Evolutionary conservation across 2,888 invertebrate species (phyloP).

Genomic region (Atethmia centrago): DNA sequence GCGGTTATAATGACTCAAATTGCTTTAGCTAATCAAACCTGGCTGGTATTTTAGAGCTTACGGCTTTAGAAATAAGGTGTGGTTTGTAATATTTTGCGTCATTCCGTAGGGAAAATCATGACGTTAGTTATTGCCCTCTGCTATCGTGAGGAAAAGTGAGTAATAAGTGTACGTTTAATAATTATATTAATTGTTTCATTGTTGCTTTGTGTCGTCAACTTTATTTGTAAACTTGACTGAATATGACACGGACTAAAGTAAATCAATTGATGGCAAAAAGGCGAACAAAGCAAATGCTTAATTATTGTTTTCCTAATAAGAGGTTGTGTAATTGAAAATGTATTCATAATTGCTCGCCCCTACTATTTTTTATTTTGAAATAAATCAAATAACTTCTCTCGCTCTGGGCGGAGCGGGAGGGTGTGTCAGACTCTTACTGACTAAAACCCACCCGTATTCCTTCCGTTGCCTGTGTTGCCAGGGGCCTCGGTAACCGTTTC

Average conservation of each 20-base stretch:
- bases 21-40: background rate
- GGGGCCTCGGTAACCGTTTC: no score
- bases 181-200: slow-evolving; percentile 26
- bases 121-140: slow-evolving; percentile 14
- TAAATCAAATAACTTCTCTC: no score
- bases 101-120: slow-evolving; percentile 17
- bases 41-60: slow-evolving; percentile 7
- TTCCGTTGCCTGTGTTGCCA: no score
- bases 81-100: background rate
- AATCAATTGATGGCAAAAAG: background rate
- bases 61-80: background rate
- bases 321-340: background rate
- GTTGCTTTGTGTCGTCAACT: slow-evolving; percentile 27
- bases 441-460: no score
- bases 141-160: slow-evolving; percentile 57
- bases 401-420: no score
- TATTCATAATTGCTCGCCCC: background rate
- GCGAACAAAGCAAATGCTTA: background rate
- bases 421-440: no score
- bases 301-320: background rate
- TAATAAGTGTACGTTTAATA: slow-evolving; percentile 22
- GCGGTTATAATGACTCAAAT: slow-evolving; percentile 22
- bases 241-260: background rate
- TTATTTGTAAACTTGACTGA: background rate
- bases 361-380: no score